These are phyloP conservation scores for Phodopus roborovskii DNA, from an alignment of 2,113 vertebrate genomes.

Conservation along the genomic window DNA sequence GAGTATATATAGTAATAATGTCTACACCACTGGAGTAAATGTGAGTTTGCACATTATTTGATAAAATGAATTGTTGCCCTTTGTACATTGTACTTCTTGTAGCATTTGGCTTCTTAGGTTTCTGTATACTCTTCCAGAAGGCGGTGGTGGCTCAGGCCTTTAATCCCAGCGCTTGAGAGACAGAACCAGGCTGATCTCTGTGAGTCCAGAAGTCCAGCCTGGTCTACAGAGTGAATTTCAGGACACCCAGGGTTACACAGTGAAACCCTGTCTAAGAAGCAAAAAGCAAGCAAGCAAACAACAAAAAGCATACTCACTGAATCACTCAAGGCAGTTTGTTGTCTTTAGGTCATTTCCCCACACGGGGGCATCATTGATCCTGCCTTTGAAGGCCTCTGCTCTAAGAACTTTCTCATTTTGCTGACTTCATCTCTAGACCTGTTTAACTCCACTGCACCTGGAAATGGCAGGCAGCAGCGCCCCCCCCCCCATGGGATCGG, in stretches of 20 bases:
- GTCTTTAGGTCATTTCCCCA: slow-evolving; percentile 21
- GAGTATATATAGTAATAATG: background rate
- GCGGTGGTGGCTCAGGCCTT: background rate
- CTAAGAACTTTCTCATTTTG: background rate
- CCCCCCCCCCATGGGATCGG: background rate
- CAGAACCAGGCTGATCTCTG: background rate
- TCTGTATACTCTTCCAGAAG: background rate
- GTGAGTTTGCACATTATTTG: background rate
- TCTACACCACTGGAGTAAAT: background rate
- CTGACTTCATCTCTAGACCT: background rate
- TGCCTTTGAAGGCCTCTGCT: background rate
- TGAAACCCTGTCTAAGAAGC: background rate
- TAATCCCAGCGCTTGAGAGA: background rate
- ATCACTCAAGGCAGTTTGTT: background rate
- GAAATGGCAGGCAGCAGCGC: background rate
- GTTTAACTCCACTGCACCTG: slow-evolving; percentile 3
- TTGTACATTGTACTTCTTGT: background rate
- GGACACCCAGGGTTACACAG: background rate
- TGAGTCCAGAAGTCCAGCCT: background rate
- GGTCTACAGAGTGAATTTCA: background rate
- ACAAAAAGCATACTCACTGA: background rate
- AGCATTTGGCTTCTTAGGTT: background rate
- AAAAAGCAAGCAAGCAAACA: background rate
- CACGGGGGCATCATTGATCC: slow-evolving; percentile 57
- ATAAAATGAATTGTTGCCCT: background rate